Percentiles rank a stretch among this genome's conserved stretches.
Conservation (phyloP, 2,888 invertebrate species). For the Tenthredo distinguenda region DNA sequence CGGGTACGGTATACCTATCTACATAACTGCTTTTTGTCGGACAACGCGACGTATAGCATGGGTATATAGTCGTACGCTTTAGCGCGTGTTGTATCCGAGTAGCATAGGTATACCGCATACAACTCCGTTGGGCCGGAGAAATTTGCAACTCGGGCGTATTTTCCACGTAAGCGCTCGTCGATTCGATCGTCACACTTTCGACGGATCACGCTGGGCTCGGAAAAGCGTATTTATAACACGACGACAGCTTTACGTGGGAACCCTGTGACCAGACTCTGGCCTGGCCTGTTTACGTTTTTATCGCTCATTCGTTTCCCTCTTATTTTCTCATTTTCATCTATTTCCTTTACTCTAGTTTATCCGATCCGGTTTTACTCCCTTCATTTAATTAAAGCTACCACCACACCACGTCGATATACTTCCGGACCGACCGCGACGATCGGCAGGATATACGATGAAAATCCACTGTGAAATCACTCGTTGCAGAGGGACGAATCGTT, state of each 20-base stretch:
- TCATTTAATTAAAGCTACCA: not conserved
- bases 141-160: conserved; percentile 62
- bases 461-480: not conserved
- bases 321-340: not conserved
- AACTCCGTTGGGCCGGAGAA: conserved; percentile 59
- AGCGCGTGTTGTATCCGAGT: not conserved
- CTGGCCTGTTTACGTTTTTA: not conserved
- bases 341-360: not conserved
- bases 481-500: not conserved
- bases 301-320: not conserved
- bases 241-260: conserved; percentile 12
- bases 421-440: not conserved
- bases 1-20: not conserved
- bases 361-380: not conserved
- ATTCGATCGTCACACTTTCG: conserved; percentile 61
- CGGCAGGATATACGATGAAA: not conserved
- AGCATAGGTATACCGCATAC: conserved; percentile 53
- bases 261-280: not conserved
- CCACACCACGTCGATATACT: not conserved
- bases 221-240: conserved; percentile 2
- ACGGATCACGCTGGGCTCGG: not conserved
- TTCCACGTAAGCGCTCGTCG: conserved; percentile 64
- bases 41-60: not conserved
- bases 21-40: not conserved
- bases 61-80: not conserved